These are phyloP conservation scores for Corythaixoides concolor DNA, from an alignment of 2,113 vertebrate species.

Conservation along the genomic window DNA sequence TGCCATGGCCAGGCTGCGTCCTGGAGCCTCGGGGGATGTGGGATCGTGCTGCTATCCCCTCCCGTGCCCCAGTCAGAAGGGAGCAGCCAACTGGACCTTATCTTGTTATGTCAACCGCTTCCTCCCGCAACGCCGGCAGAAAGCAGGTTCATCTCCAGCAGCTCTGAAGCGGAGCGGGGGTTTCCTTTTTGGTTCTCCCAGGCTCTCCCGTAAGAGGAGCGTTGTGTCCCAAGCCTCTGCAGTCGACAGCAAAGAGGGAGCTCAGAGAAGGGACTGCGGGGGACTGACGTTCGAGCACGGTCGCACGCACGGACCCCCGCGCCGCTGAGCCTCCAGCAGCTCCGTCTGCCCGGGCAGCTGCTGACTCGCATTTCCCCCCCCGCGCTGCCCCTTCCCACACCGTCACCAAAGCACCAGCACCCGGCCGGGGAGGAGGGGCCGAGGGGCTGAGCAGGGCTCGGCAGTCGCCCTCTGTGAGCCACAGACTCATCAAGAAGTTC, in stretches of 20 bases:
- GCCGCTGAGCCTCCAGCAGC: neutral
- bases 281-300: accelerated
- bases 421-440: neutral
- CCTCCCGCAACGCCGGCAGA: neutral
- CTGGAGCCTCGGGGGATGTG: neutral
- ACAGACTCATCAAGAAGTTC: accelerated
- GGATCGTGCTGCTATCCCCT: accelerated
- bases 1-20: neutral
- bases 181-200: neutral
- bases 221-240: accelerated
- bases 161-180: neutral
- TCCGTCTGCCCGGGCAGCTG: neutral
- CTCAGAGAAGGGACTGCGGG: accelerated
- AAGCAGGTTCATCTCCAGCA: neutral
- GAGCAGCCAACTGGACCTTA: neutral
- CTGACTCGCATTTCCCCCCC: neutral
- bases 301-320: accelerated
- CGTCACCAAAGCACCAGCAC: neutral
- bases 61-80: accelerated
- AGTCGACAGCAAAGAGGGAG: neutral
- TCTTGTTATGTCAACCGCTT: neutral
- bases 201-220: accelerated
- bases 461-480: accelerated
- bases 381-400: neutral
- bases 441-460: neutral